Evolutionary conservation across 2,113 vertebrate species (phyloP).

Genomic region (Misgurnus anguillicaudatus): DNA sequence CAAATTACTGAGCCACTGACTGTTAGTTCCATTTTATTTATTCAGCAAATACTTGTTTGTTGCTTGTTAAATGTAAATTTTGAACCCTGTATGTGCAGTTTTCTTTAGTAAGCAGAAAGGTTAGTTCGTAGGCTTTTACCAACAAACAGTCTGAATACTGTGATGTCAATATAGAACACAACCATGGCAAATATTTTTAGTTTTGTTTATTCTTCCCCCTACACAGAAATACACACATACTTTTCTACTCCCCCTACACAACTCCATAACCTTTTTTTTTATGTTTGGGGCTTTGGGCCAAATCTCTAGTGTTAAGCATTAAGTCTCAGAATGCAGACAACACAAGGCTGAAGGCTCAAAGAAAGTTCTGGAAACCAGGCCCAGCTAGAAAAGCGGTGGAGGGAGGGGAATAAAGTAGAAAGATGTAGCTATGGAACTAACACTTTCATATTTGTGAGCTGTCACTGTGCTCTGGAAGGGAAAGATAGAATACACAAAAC

Average conservation of each 20-base stretch:
- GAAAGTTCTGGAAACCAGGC: constrained; percentile 31
- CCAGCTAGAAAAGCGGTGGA: constrained; percentile 27
- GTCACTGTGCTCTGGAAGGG: constrained; percentile 1
- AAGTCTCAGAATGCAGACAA: constrained; percentile 37
- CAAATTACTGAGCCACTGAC: too few relatives aligned
- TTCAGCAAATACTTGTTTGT: too few relatives aligned
- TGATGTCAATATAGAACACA: neutral
- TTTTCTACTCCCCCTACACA: neutral
- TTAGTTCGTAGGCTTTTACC: neutral
- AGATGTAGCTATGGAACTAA: constrained; percentile 27
- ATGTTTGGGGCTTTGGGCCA: constrained; percentile 9
- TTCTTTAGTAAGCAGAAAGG: neutral
- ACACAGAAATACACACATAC: neutral
- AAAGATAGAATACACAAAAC: constrained; percentile 30
- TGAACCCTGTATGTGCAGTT: neutral
- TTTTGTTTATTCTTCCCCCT: neutral
- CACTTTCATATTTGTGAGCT: constrained; percentile 30
- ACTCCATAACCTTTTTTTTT: constrained; percentile 29
- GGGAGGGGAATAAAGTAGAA: neutral
- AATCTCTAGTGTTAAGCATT: constrained; percentile 32
- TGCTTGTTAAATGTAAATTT: too few relatives aligned
- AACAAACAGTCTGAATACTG: too few relatives aligned
- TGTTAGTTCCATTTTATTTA: too few relatives aligned
- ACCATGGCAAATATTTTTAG: neutral
- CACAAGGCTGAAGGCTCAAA: constrained; percentile 30